A percentile compares a stretch with the other conserved stretches of the same genome.
Evolutionary conservation across 2,113 vertebrate genomes (phyloP).

Genomic region (Xyrauchen texanus): DNA sequence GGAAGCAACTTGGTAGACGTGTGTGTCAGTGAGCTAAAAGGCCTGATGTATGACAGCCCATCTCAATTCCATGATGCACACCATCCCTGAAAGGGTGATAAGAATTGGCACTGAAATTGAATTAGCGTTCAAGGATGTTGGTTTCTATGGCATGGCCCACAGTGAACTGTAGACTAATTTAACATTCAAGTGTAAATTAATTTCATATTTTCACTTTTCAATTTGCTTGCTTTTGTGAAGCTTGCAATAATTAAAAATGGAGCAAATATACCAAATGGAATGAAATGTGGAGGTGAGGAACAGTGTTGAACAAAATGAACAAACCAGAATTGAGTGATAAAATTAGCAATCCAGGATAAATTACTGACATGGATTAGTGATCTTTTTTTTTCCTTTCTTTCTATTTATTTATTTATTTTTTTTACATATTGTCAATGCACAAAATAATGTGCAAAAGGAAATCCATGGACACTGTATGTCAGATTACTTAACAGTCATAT

Average conservation of each 20-base stretch:
- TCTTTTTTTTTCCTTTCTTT: too few species aligned
- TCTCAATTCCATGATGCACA: constrained; percentile 56
- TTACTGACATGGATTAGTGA: background rate
- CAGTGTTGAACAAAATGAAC: constrained; percentile 6
- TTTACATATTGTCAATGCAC: background rate
- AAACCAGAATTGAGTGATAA: constrained; percentile 16
- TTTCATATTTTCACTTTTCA: constrained; percentile 48
- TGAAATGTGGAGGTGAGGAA: constrained; percentile 21
- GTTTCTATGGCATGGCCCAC: background rate
- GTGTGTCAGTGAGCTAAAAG: constrained; percentile 42
- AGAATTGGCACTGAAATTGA: constrained; percentile 40
- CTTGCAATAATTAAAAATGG: constrained; percentile 21
- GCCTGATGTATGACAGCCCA: constrained; percentile 54
- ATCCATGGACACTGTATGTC: background rate
- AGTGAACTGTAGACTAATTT: constrained; percentile 48
- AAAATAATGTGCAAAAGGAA: background rate
- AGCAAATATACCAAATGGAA: constrained; percentile 38
- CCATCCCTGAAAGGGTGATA: constrained; percentile 53
- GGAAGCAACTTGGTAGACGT: constrained; percentile 29
- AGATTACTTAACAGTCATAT: too few species aligned
- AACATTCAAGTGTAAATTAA: constrained; percentile 56
- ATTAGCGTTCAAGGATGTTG: too few species aligned
- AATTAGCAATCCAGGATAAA: constrained; percentile 5
- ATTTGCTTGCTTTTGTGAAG: constrained; percentile 39
- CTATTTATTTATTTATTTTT: too few species aligned